phyloP scores from a whole-genome alignment of 2,888 invertebrate genomes.

The Drosophila monieri region DNA sequence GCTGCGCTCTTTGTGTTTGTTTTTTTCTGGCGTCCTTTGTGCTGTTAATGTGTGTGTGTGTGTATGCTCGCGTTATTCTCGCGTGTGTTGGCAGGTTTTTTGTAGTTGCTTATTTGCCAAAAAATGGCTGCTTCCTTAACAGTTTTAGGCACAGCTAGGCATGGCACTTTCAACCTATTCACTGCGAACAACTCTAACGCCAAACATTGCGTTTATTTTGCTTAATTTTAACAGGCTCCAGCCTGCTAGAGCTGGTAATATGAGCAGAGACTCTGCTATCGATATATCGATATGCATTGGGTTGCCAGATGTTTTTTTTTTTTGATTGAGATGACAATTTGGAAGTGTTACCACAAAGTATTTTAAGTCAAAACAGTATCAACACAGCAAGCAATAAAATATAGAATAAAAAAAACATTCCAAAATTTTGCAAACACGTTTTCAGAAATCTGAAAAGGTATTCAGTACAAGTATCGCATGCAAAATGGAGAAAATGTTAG shows the following conservation, averaged over 20 bases:
- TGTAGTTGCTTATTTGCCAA: conserved; percentile 1
- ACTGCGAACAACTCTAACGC: not conserved
- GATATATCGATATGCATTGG: not conserved
- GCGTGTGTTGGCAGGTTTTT: not conserved
- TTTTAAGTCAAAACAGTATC: too few species aligned
- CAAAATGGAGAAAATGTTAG: too few species aligned
- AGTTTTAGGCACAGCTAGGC: not conserved
- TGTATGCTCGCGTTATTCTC: conserved; percentile 15
- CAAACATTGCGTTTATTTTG: conserved; percentile 10
- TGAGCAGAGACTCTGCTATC: not conserved
- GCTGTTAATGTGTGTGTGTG: conserved; percentile 13
- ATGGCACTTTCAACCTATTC: not conserved
- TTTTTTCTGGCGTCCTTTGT: conserved; percentile 32
- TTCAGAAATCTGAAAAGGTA: too few species aligned
- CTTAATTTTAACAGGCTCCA: not conserved
- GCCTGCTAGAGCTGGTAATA: not conserved
- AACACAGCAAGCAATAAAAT: too few species aligned
- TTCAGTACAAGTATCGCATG: too few species aligned
- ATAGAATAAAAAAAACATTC: too few species aligned
- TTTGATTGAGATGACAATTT: not conserved
- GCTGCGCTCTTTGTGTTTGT: conserved; percentile 73
- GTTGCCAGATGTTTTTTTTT: not conserved
- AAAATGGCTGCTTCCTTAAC: conserved; percentile 5
- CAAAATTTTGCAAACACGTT: too few species aligned
- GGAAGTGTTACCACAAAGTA: too few species aligned